Evolutionary conservation across 2,888 invertebrate species (phyloP), one percentile per base, ranked within the genome.

Genomic region (Sinodicranocentrus sp.): DNA sequence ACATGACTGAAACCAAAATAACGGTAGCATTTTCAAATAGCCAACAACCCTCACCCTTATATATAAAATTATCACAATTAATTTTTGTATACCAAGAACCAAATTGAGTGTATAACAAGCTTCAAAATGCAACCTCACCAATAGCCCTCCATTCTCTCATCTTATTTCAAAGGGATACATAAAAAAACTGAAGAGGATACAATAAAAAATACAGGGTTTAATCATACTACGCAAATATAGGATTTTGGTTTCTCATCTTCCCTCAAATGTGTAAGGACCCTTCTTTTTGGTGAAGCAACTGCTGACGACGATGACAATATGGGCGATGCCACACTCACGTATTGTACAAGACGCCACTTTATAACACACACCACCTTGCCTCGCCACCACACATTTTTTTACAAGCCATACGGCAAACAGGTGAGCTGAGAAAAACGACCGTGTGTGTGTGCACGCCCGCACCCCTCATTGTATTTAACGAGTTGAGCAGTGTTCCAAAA

Each of bases 351-450:
- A 48, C 10, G 48, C 13, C 5, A 33, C 48, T 39, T 13, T 13
- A 48, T n/a, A 48, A 2, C 48, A 48, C n/a, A n/a, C 48, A 48
- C 48, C 48, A 48, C 48, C 33, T n/a, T n/a, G n/a, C n/a, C n/a
- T n/a, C n/a, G n/a, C n/a, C n/a, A n/a, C n/a, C n/a, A 17, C 6
- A 17, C 17, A 23, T 59, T 65, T 65, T 44, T 73, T 19, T 1
- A 17, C 10, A 61, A 44, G 52, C 63, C 79, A 79, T 79, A 79
- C 79, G 79, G 79, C 43, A 63, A 79, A 79, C 79, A 79, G 79
- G 79, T 79, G 79, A 79, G 71, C 23, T 28, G 25, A 17, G 48
- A 52, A 52, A 17, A 21, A n/a, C 23, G 17, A 26, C 17, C 44
- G 59, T 44, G 44, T 52, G 52, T 44, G 61, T 28, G 28, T 65